phyloP scores from a whole-genome alignment of 2,113 vertebrate genomes.

The Ornithorhynchus anatinus region DNA sequence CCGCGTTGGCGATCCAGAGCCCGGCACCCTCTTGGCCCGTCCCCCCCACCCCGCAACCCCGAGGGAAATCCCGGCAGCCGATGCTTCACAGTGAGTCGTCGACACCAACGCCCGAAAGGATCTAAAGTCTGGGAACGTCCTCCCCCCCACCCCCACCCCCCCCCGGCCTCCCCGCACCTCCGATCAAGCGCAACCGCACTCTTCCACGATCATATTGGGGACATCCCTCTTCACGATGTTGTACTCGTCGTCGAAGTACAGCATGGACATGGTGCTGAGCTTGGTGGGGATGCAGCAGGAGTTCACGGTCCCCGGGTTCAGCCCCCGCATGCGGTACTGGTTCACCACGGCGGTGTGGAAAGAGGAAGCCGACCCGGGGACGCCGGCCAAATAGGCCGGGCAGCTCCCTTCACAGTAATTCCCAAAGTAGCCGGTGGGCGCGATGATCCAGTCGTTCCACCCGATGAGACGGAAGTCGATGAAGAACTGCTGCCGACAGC shows the following conservation, averaged over 20 bases:
- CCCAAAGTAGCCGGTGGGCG: constrained; percentile 95
- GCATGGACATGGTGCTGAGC: constrained; percentile 99
- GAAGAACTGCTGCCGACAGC: constrained; percentile 98
- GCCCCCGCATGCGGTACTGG: constrained; percentile 97
- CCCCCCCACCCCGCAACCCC: too few relatives aligned
- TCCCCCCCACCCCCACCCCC: constrained; percentile 3
- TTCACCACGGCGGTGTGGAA: constrained; percentile 98
- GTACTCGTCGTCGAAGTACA: constrained; percentile 99
- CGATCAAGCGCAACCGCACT: constrained; percentile 96
- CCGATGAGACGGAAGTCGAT: constrained; percentile 98
- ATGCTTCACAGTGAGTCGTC: constrained; percentile 47
- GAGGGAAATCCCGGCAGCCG: background rate
- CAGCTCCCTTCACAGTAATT: constrained; percentile 99
- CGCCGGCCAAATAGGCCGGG: constrained; percentile 96
- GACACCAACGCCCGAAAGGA: constrained; percentile 61
- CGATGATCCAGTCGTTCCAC: constrained; percentile 99
- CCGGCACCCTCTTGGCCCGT: constrained; percentile 66
- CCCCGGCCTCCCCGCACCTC: constrained; percentile 40
- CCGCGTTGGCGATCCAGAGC: constrained; percentile 66
- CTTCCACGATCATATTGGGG: constrained; percentile 99
- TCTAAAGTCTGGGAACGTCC: constrained; percentile 58
- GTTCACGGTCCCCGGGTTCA: constrained; percentile 94
- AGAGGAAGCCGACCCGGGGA: constrained; percentile 94
- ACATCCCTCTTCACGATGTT: constrained; percentile 99
- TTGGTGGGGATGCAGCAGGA: constrained; percentile 99